Conservation (phyloP, 2,113 vertebrate species). For the Mus spicilegus region DNA sequence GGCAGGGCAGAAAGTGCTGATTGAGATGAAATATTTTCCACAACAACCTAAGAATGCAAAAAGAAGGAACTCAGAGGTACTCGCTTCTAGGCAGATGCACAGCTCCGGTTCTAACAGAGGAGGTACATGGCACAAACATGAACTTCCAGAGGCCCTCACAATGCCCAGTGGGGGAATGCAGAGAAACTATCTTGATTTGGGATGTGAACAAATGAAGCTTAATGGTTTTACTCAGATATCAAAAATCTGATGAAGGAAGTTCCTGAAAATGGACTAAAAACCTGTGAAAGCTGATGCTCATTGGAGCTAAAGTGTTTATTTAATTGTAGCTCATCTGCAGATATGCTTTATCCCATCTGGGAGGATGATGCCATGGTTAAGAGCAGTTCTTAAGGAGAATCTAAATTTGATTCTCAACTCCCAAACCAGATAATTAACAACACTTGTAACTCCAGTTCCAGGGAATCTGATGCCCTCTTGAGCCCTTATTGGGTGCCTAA, state of each 20-base stretch:
- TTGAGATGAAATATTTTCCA: too few species aligned
- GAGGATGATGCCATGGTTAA: neutral
- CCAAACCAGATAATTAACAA: neutral
- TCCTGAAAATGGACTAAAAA: neutral
- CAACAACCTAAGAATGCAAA: neutral
- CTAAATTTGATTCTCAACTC: too few species aligned
- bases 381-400: neutral
- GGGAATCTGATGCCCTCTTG: neutral
- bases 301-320: neutral
- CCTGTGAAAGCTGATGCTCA: neutral
- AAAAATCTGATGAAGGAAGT: neutral
- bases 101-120: rapidly evolving
- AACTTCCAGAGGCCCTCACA: neutral
- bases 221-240: neutral
- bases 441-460: neutral
- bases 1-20: too few species aligned
- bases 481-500: neutral
- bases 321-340: neutral
- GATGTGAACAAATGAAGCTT: neutral
- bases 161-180: neutral
- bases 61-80: neutral
- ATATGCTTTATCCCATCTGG: neutral
- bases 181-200: neutral
- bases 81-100: neutral
- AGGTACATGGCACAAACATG: neutral